These are phyloP conservation scores for Noctua janthina DNA, from an alignment of 2,888 invertebrate genomes.

Conservation along the genomic window DNA sequence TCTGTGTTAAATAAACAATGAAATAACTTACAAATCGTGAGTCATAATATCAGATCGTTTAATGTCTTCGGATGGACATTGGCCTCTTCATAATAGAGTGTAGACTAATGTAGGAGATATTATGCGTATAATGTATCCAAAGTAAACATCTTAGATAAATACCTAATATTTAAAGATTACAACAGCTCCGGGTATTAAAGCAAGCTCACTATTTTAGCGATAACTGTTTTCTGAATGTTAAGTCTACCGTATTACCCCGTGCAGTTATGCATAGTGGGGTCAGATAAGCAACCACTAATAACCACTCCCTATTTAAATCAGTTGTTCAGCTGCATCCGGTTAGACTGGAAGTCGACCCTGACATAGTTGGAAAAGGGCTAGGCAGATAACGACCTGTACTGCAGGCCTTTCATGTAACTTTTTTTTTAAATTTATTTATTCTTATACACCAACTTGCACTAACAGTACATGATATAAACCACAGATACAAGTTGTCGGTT, in stretches of 20 bases:
- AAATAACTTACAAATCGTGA: slow-evolving; percentile 40
- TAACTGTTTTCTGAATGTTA: neutral
- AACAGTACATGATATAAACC: neutral
- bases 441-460: neutral
- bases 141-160: slow-evolving; percentile 19
- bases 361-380: neutral
- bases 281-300: neutral
- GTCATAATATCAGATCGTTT: slow-evolving; percentile 51
- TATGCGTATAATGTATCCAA: neutral
- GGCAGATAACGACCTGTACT: neutral
- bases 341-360: neutral
- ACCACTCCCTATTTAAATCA: neutral
- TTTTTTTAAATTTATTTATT: too few relatives aligned
- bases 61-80: slow-evolving; percentile 48
- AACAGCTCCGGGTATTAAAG: neutral
- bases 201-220: neutral
- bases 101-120: neutral
- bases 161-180: neutral
- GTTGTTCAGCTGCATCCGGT: neutral
- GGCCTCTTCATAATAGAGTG: slow-evolving; percentile 22
- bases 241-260: neutral
- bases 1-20: slow-evolving; percentile 50
- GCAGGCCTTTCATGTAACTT: neutral
- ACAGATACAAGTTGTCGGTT: neutral
- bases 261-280: neutral